Percentiles rank a stretch among this genome's conserved stretches.
phyloP scores from a whole-genome alignment of 92 coral and sea anemone species.

The Diadumene lineata region DNA sequence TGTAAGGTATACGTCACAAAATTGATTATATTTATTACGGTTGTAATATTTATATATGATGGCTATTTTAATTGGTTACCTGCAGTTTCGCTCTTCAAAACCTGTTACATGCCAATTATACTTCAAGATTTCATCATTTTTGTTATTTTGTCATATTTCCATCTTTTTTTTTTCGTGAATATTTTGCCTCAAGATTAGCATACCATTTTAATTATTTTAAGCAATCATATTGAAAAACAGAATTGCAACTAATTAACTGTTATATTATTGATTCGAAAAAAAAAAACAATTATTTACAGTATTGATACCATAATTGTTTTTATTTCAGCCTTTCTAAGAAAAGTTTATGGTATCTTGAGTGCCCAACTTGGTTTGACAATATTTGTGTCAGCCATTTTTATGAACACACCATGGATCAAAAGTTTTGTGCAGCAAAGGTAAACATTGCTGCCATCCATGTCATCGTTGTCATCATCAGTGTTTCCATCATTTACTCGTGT shows the following conservation, averaged over 20 bases:
- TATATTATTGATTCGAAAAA: no score
- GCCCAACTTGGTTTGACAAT: constrained; percentile 91
- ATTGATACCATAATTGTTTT: neutral
- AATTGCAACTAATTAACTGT: no score
- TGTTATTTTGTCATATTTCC: neutral
- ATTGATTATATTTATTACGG: no score
- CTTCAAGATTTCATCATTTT: neutral
- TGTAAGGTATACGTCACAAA: neutral
- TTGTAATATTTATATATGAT: no score
- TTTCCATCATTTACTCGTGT: no score
- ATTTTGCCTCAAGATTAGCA: neutral
- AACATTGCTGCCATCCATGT: no score
- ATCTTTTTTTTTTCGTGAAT: neutral
- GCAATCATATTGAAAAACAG: no score
- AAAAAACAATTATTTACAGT: no score
- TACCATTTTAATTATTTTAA: no score
- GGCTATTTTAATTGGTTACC: neutral
- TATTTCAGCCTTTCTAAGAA: constrained; percentile 81
- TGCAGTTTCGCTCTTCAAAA: neutral
- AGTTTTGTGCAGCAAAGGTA: constrained; percentile 85
- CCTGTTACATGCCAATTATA: neutral
- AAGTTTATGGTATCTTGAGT: constrained; percentile 95
- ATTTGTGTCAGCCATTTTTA: constrained; percentile 79
- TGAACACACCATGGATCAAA: constrained; percentile 86
- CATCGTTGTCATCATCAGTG: no score